A percentile compares a stretch with the other conserved stretches of the same genome.
Evolutionary conservation across 92 coral and sea anemone species (phyloP).

Genomic region (Pocillopora grandis): DNA sequence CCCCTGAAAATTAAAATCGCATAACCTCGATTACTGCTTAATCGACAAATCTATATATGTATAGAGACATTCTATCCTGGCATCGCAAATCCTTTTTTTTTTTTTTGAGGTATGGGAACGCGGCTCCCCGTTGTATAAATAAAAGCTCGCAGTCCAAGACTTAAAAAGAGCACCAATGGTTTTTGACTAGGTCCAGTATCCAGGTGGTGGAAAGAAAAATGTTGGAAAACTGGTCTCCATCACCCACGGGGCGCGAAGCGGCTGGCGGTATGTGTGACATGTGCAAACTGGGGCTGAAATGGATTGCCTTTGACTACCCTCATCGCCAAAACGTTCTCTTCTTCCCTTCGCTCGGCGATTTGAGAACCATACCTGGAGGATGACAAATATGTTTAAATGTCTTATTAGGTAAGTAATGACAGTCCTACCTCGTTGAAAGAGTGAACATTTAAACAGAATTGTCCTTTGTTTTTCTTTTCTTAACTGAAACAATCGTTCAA

Average conservation of each 20-base stretch:
- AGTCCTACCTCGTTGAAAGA: background rate
- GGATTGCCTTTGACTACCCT: background rate
- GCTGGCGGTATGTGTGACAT: constrained; percentile 35
- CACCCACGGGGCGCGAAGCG: constrained; percentile 26
- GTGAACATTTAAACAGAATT: background rate
- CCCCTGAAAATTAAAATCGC: no score
- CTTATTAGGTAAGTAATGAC: background rate
- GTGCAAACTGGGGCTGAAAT: constrained; percentile 17
- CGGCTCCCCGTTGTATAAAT: no score
- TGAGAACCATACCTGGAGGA: constrained; percentile 60
- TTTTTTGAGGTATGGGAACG: no score
- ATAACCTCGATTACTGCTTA: no score
- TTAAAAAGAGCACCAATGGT: no score
- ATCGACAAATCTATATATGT: no score
- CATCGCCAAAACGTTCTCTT: constrained; percentile 20
- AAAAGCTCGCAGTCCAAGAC: no score
- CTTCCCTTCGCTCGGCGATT: constrained; percentile 67
- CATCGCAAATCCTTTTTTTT: no score
- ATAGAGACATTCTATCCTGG: no score
- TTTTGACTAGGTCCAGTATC: constrained; percentile 29
- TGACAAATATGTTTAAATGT: background rate
- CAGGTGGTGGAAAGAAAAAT: constrained; percentile 58
- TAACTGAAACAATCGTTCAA: no score
- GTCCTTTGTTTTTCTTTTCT: no score
- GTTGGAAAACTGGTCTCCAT: constrained; percentile 49